Conservation (phyloP, 2,113 vertebrate genomes). For the Paradisaea rubra region DNA sequence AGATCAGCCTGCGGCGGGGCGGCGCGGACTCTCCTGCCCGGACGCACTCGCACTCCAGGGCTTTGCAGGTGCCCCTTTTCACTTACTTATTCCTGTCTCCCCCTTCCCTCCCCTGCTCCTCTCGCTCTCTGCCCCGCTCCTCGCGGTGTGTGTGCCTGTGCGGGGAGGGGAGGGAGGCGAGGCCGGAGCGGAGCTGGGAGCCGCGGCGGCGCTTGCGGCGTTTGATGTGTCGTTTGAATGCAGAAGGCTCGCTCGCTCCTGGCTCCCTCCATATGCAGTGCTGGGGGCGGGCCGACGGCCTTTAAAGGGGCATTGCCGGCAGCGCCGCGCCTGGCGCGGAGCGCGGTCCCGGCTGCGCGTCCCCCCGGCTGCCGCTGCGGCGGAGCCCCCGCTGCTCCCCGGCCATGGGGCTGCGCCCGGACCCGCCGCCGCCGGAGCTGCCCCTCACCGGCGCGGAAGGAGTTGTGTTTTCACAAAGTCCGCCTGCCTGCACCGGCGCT, state of each 20-base stretch:
- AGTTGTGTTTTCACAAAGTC: not conserved
- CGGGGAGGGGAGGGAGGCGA: not conserved
- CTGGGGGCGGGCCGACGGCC: conserved; percentile 36
- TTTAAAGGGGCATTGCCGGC: conserved; percentile 49
- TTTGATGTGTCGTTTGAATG: conserved; percentile 58
- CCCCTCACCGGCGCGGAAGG: not conserved
- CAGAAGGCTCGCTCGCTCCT: conserved; percentile 39
- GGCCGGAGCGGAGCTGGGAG: not conserved
- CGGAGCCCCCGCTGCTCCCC: not conserved
- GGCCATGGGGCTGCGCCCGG: not conserved
- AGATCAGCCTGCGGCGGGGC: not conserved
- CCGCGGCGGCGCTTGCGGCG: conserved; percentile 7
- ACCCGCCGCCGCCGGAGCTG: not conserved
- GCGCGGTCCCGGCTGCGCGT: not conserved
- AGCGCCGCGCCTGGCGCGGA: not conserved
- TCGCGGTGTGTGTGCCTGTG: not conserved
- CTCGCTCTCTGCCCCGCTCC: not conserved
- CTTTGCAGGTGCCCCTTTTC: conserved; percentile 12
- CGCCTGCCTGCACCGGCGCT: not conserved
- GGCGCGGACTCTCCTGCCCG: not conserved
- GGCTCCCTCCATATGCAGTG: conserved; percentile 52
- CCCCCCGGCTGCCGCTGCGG: not conserved
- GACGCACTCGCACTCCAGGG: not conserved
- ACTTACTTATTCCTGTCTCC: not conserved
- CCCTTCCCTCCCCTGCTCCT: not conserved